These are phyloP conservation scores for Hippocampus comes DNA, from an alignment of 2,113 vertebrate species.

Conservation along the genomic window DNA sequence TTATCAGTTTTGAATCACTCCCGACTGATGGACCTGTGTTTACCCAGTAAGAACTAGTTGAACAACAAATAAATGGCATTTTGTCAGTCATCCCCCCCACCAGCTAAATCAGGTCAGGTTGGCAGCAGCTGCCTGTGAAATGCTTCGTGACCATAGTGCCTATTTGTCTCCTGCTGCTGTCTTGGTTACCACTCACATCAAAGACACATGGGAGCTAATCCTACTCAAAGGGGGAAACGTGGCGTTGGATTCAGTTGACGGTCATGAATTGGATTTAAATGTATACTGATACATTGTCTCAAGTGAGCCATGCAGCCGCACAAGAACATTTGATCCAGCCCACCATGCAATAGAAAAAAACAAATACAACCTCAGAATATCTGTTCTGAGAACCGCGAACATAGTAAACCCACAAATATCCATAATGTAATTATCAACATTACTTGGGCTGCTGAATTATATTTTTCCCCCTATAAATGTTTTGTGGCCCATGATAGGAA, in stretches of 20 bases:
- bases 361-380: not conserved
- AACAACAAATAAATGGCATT: constrained; percentile 22
- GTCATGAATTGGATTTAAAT: not conserved
- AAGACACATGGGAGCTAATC: not conserved
- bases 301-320: not conserved
- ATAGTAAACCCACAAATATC: not conserved
- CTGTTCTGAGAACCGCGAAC: not conserved
- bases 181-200: constrained; percentile 18
- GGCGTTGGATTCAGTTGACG: not conserved
- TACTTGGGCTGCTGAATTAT: not conserved
- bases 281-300: not conserved
- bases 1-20: constrained; percentile 20
- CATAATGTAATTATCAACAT: not conserved
- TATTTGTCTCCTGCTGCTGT: constrained; percentile 44
- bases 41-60: constrained; percentile 23
- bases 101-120: constrained; percentile 32
- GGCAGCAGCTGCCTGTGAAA: constrained; percentile 48
- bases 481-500: not conserved
- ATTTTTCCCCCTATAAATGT: not conserved
- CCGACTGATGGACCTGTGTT: constrained; percentile 31
- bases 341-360: not conserved
- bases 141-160: constrained; percentile 71
- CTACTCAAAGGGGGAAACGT: not conserved
- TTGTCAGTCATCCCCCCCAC: constrained; percentile 39
- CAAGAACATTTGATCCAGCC: not conserved